Conservation (phyloP, 2,888 invertebrate genomes). For the Scrobipalpa atriplicella region DNA sequence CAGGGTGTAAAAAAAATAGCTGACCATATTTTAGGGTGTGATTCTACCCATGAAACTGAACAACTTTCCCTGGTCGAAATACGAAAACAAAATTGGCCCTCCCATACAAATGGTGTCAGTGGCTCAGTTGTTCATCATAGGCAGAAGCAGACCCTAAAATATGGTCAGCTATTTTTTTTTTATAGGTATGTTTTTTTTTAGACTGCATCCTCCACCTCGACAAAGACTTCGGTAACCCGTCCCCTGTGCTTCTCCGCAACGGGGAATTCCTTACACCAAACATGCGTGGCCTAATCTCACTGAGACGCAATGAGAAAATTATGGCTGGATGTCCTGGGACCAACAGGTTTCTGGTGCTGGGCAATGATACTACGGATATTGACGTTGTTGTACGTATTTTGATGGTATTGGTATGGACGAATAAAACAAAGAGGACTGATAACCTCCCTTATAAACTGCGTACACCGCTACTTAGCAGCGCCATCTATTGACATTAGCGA, state of each 20-base stretch:
- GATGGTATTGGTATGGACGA: background rate
- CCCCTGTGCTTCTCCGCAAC: constrained; percentile 62
- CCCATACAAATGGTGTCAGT: too few relatives aligned
- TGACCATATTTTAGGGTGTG: too few relatives aligned
- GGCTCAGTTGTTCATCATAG: too few relatives aligned
- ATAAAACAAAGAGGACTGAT: too few relatives aligned
- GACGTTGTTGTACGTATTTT: constrained; percentile 49
- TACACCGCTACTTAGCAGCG: too few relatives aligned
- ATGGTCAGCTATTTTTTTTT: background rate
- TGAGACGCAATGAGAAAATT: constrained; percentile 53
- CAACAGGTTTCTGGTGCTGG: constrained; percentile 48
- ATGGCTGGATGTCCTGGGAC: constrained; percentile 61
- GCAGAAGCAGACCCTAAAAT: too few relatives aligned
- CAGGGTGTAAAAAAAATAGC: background rate
- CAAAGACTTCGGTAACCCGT: constrained; percentile 58
- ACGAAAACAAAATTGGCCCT: too few relatives aligned
- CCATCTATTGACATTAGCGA: too few relatives aligned
- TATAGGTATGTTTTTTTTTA: constrained; percentile 51
- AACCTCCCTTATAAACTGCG: too few relatives aligned
- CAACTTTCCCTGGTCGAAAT: too few relatives aligned
- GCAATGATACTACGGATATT: constrained; percentile 47
- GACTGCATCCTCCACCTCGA: constrained; percentile 59
- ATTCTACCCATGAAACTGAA: too few relatives aligned
- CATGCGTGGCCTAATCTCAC: constrained; percentile 45
- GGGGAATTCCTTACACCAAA: constrained; percentile 53